These are phyloP conservation scores for Helicolenus hilgendorfi DNA, from an alignment of 2,797 vertebrate species.

Conservation along the genomic window DNA sequence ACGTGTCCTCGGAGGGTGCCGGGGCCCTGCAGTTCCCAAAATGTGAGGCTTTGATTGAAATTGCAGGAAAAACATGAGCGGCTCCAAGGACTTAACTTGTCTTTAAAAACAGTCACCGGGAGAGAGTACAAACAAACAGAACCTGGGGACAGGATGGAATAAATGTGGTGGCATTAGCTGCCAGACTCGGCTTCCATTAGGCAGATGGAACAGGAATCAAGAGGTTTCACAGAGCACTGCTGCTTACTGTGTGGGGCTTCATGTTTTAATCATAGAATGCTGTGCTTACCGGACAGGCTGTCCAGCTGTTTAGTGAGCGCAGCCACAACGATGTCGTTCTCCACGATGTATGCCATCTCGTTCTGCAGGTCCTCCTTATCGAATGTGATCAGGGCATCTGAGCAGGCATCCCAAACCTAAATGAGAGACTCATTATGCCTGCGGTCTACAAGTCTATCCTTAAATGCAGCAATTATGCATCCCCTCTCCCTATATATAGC, in stretches of 20 bases:
- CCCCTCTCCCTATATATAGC: constrained; percentile 81
- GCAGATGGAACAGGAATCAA: constrained; percentile 65
- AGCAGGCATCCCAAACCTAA: constrained; percentile 99
- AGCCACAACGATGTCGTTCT: constrained; percentile 96
- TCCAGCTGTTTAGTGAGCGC: constrained; percentile 95
- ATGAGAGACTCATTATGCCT: constrained; percentile 81
- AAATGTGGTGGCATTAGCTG: constrained; percentile 72
- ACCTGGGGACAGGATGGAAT: constrained; percentile 78
- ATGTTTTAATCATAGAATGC: constrained; percentile 41
- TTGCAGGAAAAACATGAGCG: constrained; percentile 81
- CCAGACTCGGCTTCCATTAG: constrained; percentile 67
- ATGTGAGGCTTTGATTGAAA: constrained; percentile 84
- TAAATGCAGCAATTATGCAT: constrained; percentile 62
- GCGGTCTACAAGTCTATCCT: constrained; percentile 80
- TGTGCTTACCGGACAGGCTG: constrained; percentile 91
- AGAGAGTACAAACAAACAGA: constrained; percentile 85
- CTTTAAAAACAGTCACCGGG: constrained; percentile 77
- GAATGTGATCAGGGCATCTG: constrained; percentile 97
- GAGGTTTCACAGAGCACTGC: constrained; percentile 16
- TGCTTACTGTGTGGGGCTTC: constrained; percentile 30
- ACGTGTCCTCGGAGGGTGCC: constrained; percentile 82
- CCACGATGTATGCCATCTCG: constrained; percentile 97
- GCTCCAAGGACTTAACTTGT: constrained; percentile 75
- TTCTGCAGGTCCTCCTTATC: constrained; percentile 96
- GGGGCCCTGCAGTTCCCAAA: constrained; percentile 64